A percentile compares a stretch with the other conserved stretches of the same genome.
These are phyloP conservation scores for Acholoe squamosa DNA, from an alignment of 2,888 invertebrate species.

Conservation along the genomic window DNA sequence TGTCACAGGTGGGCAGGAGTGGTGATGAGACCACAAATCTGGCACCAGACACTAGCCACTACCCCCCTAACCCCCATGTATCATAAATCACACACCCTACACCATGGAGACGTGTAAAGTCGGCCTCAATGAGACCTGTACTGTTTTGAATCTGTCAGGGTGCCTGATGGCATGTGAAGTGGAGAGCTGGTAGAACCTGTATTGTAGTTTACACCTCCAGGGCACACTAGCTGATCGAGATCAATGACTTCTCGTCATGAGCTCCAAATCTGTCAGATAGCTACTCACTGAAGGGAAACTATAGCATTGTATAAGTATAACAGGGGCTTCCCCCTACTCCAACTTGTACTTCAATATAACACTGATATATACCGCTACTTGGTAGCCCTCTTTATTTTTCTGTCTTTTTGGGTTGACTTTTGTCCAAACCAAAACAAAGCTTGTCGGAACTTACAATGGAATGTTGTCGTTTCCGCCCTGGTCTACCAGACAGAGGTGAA, in stretches of 20 bases:
- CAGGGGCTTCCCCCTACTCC: background rate
- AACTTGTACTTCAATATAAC: background rate
- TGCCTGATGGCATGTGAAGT: background rate
- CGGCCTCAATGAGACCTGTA: background rate
- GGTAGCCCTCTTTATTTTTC: background rate
- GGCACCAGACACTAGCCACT: background rate
- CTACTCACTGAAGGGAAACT: background rate
- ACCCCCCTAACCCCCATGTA: background rate
- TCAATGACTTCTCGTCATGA: conserved; percentile 10
- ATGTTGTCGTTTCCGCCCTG: conserved; percentile 22
- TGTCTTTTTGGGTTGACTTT: background rate
- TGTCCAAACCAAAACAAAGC: background rate
- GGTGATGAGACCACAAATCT: conserved; percentile 18
- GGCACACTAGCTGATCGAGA: background rate
- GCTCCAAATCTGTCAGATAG: background rate
- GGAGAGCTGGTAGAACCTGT: background rate
- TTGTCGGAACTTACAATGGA: background rate
- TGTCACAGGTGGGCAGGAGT: background rate
- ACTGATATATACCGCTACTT: conserved; percentile 15
- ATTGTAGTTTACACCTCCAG: background rate
- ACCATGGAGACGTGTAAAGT: background rate
- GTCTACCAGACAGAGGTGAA: background rate
- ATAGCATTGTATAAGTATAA: background rate
- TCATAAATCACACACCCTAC: background rate
- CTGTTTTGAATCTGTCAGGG: conserved; percentile 31